Conservation (phyloP, 2,888 invertebrate species). For the Watsonalla binaria region DNA sequence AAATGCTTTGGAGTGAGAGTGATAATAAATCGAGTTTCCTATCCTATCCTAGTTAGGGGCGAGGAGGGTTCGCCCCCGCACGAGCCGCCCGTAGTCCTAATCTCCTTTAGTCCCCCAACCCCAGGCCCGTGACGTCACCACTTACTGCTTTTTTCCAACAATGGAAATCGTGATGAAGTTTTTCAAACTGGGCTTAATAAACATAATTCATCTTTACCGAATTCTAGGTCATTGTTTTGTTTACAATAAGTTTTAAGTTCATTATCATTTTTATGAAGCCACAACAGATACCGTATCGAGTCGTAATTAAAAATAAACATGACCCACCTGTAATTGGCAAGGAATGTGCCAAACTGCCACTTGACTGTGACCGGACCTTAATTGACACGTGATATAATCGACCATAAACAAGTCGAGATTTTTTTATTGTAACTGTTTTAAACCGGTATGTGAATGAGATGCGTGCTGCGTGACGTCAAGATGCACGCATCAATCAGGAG, state of each 20-base stretch:
- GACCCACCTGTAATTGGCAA: neutral
- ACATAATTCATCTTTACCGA: conserved; percentile 31
- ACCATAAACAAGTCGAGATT: conserved; percentile 41
- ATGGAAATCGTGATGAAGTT: conserved; percentile 63
- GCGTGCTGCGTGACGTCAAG: conserved; percentile 38
- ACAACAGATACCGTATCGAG: neutral
- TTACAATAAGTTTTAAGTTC: conserved; percentile 16
- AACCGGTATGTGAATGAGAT: conserved; percentile 55
- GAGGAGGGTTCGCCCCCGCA: conserved; percentile 46
- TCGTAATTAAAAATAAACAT: neutral
- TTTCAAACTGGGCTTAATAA: conserved; percentile 41
- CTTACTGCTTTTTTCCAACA: conserved; percentile 63
- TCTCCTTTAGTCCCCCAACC: conserved; percentile 63
- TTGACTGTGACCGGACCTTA: conserved; percentile 23
- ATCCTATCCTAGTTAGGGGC: conserved; percentile 45
- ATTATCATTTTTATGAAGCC: neutral
- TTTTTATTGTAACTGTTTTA: conserved; percentile 50
- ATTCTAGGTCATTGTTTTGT: conserved; percentile 38
- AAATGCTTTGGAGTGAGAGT: neutral
- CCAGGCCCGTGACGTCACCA: conserved; percentile 68
- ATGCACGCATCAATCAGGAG: conserved; percentile 60
- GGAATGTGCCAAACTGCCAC: conserved; percentile 1
- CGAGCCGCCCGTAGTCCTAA: conserved; percentile 51
- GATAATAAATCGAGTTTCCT: conserved; percentile 23
- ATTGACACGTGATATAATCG: conserved; percentile 45